Conservation (phyloP, 2,797 vertebrate genomes). For the Rallus crepitans region DNA sequence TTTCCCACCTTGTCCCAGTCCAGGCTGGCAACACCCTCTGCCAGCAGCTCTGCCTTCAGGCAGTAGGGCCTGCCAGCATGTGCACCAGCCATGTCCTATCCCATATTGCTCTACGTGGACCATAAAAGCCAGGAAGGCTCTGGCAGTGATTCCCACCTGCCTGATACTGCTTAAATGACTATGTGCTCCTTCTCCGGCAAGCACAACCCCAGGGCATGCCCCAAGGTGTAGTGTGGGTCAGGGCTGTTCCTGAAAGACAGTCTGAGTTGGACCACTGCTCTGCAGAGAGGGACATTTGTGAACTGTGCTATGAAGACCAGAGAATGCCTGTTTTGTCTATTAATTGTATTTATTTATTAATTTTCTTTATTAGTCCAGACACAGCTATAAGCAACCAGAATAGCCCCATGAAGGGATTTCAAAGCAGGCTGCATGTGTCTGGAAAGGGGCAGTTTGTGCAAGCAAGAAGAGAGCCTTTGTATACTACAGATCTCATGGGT, state of each 20-base stretch:
- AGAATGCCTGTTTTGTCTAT: not conserved
- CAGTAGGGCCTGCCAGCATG: not conserved
- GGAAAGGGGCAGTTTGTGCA: not conserved
- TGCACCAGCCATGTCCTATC: rapidly evolving
- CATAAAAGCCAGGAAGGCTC: not conserved
- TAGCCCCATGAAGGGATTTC: not conserved
- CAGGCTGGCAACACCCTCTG: not conserved
- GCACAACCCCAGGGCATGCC: rapidly evolving
- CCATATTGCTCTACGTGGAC: not conserved
- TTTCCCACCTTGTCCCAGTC: not conserved
- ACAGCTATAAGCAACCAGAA: not conserved
- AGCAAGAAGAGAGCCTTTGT: not conserved
- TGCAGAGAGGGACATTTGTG: not conserved
- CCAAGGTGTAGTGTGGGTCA: not conserved
- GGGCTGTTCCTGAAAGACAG: not conserved
- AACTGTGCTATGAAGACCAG: not conserved
- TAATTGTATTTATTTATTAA: not conserved
- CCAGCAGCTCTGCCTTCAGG: not conserved
- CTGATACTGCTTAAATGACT: not conserved
- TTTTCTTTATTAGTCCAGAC: not conserved
- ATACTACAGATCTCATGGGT: not conserved
- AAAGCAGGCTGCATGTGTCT: not conserved
- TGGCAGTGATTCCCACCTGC: not conserved
- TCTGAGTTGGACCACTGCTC: not conserved
- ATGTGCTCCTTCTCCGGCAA: not conserved